Percentiles rank a stretch among this genome's conserved stretches.
phyloP scores from a whole-genome alignment of 1,140 invertebrate species.

The Pseudomyrmex gracilis region DNA sequence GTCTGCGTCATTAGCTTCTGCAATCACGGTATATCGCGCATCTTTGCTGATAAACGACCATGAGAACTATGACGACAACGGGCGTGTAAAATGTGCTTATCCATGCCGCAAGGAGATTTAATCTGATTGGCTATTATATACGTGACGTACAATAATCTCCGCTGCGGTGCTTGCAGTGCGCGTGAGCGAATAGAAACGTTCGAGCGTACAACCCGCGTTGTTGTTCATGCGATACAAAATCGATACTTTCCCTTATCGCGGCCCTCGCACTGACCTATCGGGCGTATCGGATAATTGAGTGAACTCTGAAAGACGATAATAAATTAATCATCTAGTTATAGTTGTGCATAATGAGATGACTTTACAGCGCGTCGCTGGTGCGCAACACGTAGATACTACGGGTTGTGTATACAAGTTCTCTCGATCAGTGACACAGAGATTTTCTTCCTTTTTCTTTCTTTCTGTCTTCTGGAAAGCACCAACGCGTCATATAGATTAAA shows the following conservation, averaged over 20 bases:
- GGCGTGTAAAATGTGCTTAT: conserved; percentile 57
- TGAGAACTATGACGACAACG: conserved; percentile 22
- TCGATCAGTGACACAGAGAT: not conserved
- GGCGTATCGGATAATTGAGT: conserved; percentile 49
- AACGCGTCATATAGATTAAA: conserved; percentile 1
- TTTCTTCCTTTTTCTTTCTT: not conserved
- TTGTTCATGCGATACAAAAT: conserved; percentile 49
- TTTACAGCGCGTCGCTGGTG: not conserved
- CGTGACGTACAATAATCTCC: conserved; percentile 44
- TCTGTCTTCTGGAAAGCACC: not conserved
- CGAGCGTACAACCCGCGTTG: conserved; percentile 42
- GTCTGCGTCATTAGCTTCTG: conserved; percentile 14
- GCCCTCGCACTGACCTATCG: conserved; percentile 54
- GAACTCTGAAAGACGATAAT: conserved; percentile 47
- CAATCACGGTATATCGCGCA: conserved; percentile 38
- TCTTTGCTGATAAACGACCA: conserved; percentile 33
- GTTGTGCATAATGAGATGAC: conserved; percentile 43
- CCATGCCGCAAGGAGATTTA: conserved; percentile 34
- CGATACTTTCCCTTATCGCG: conserved; percentile 36
- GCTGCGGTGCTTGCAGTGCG: conserved; percentile 15
- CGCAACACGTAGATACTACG: not conserved
- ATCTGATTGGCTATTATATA: conserved; percentile 55
- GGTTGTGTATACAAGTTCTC: not conserved
- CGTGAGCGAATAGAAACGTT: conserved; percentile 47
- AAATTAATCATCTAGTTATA: conserved; percentile 61